These are phyloP conservation scores for Diachasma alloeum DNA, from an alignment of 1,140 invertebrate species.

Conservation along the genomic window DNA sequence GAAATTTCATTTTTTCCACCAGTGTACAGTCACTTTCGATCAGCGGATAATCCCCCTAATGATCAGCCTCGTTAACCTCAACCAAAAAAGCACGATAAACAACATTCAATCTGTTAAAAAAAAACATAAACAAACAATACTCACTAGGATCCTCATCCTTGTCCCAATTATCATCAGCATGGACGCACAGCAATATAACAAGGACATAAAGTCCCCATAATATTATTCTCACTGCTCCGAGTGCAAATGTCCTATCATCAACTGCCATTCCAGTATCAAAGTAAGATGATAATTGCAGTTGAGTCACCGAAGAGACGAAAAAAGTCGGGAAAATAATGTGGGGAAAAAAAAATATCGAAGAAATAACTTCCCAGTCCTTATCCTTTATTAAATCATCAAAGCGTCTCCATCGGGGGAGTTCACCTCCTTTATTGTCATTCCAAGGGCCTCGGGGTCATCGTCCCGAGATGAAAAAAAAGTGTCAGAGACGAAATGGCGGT, in stretches of 20 bases:
- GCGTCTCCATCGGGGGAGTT: not conserved
- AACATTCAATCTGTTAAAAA: not conserved
- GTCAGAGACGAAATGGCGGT: not conserved
- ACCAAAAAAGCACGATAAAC: too few relatives aligned
- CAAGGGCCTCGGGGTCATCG: not conserved
- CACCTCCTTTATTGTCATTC: not conserved
- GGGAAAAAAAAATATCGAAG: not conserved
- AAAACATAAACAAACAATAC: not conserved
- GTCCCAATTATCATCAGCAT: constrained; percentile 59
- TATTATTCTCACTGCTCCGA: constrained; percentile 48
- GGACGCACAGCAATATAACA: constrained; percentile 49
- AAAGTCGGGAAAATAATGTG: too few relatives aligned
- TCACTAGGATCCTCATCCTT: constrained; percentile 60
- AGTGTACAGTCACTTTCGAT: not conserved
- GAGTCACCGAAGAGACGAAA: not conserved
- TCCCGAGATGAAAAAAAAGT: not conserved
- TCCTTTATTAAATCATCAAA: not conserved
- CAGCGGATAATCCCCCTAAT: too few relatives aligned
- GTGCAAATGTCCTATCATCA: constrained; percentile 24
- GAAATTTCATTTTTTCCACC: too few relatives aligned
- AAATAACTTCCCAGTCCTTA: not conserved
- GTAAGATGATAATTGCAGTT: constrained; percentile 29
- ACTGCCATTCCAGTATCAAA: constrained; percentile 30
- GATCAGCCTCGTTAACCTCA: too few relatives aligned
- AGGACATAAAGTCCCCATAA: constrained; percentile 50